phyloP scores from a whole-genome alignment of 2,113 vertebrate genomes.

The Triplophysa dalaica region DNA sequence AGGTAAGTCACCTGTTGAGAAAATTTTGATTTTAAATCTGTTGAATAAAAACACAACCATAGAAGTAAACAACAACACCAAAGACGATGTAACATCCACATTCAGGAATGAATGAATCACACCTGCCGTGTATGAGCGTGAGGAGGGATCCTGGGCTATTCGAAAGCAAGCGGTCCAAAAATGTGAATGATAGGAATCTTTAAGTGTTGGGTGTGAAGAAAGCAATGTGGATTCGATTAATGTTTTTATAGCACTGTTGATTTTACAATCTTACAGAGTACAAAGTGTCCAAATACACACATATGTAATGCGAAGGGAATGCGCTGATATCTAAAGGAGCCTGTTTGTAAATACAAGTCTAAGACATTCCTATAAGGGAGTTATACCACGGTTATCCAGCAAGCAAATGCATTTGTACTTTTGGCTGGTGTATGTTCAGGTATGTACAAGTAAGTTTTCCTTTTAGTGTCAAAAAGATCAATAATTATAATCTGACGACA shows the following conservation, averaged over 20 bases:
- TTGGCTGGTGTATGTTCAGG: background rate
- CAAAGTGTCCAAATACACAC: conserved; percentile 4
- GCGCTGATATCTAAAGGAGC: background rate
- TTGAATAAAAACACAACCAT: conserved; percentile 33
- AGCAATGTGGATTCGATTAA: conserved; percentile 12
- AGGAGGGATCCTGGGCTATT: background rate
- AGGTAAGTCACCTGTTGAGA: conserved; percentile 92
- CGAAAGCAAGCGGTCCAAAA: background rate
- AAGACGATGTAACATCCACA: background rate
- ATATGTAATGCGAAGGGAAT: background rate
- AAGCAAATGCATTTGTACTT: too few species aligned
- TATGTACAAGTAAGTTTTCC: background rate
- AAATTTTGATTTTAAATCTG: too few species aligned
- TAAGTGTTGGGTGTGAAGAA: conserved; percentile 16
- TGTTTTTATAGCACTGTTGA: background rate
- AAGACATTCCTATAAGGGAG: background rate
- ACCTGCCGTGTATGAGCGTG: conserved; percentile 13
- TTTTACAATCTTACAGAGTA: background rate
- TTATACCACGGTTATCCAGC: too few species aligned
- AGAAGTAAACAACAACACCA: background rate
- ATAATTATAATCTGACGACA: conserved; percentile 3
- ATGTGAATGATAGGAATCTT: background rate
- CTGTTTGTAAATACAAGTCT: background rate
- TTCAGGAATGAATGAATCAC: conserved; percentile 22
- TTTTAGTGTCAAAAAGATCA: background rate